phyloP scores from a whole-genome alignment of 2,888 invertebrate species.

The Stomorhina lunata region DNA sequence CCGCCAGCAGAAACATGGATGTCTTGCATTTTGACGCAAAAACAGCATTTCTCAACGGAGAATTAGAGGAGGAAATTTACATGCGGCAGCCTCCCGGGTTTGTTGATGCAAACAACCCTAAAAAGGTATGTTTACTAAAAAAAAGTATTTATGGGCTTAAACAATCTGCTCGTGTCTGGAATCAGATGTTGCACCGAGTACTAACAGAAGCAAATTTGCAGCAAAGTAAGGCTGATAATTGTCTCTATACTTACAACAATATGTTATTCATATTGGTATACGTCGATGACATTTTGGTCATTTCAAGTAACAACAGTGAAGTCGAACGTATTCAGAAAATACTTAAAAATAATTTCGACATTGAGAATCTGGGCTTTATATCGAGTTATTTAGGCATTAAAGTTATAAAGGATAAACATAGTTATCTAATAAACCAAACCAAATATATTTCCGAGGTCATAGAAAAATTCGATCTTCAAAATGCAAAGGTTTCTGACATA shows the following conservation, averaged over 20 bases:
- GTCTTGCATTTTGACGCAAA: constrained; percentile 44
- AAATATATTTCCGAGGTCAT: constrained; percentile 15
- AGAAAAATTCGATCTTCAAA: constrained; percentile 10
- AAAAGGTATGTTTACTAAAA: constrained; percentile 40
- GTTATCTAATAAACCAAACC: not conserved
- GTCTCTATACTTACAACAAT: not conserved
- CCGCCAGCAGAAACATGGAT: no score
- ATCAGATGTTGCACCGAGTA: constrained; percentile 43
- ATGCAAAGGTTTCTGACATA: constrained; percentile 29
- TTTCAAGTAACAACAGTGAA: not conserved
- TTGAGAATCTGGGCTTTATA: not conserved
- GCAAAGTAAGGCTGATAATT: constrained; percentile 19
- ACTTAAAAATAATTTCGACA: not conserved
- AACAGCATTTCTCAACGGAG: constrained; percentile 51
- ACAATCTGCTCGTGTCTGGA: constrained; percentile 60
- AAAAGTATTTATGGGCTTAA: constrained; percentile 56
- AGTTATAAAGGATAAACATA: not conserved
- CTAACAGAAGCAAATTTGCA: not conserved
- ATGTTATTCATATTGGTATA: constrained; percentile 1
- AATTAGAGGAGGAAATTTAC: constrained; percentile 30
- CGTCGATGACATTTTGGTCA: not conserved
- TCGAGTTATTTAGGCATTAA: not conserved
- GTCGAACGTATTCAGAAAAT: no score
- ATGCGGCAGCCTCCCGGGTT: constrained; percentile 63
- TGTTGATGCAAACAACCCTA: not conserved